Percentiles rank a stretch among this genome's conserved stretches.
Evolutionary conservation across 2,888 invertebrate genomes (phyloP).

Genomic region (Arge pagana): DNA sequence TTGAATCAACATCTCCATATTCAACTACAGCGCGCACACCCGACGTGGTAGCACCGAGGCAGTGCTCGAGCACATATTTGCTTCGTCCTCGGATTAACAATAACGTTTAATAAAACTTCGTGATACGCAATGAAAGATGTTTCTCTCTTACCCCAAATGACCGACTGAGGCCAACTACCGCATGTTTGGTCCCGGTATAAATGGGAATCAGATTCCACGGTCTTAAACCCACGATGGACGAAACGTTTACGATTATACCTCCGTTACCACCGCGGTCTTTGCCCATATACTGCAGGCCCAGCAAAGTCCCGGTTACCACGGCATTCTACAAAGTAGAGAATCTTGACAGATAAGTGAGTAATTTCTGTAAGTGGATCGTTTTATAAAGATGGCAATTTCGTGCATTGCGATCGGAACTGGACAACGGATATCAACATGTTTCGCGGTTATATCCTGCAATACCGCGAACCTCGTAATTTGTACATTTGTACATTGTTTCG

Average conservation of each 20-base stretch:
- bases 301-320: slow-evolving; percentile 9
- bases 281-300: slow-evolving; percentile 11
- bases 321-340: slow-evolving; percentile 5
- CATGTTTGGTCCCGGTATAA: slow-evolving; percentile 5
- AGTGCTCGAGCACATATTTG: neutral
- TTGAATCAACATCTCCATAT: too few relatives aligned
- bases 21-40: slow-evolving; percentile 12
- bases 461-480: neutral
- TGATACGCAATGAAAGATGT: neutral
- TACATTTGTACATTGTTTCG: neutral
- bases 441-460: too few relatives aligned
- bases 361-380: too few relatives aligned
- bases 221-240: neutral
- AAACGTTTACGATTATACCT: slow-evolving; percentile 12
- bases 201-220: neutral
- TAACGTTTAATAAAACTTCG: neutral
- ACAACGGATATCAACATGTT: neutral
- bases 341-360: too few relatives aligned
- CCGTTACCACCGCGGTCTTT: slow-evolving; percentile 12
- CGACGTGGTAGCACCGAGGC: neutral
- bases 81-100: neutral
- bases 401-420: too few relatives aligned
- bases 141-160: slow-evolving; percentile 7
- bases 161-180: slow-evolving; percentile 3
- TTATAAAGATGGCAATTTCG: too few relatives aligned